Evolutionary conservation across 1,140 invertebrate genomes (phyloP).

Genomic region (Oscheius sp.): DNA sequence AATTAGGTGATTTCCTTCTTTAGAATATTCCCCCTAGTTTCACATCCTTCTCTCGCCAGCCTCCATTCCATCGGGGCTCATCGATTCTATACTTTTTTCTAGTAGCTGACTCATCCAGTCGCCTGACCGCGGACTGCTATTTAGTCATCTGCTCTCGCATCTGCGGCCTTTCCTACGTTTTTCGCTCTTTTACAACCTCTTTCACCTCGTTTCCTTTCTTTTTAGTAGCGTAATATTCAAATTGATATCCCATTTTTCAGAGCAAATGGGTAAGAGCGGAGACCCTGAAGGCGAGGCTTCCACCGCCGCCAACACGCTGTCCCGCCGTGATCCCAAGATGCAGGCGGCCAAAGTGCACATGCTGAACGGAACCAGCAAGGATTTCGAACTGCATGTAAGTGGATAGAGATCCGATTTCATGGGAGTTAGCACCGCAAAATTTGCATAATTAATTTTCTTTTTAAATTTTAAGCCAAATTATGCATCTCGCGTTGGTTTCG

Average conservation of each 20-base stretch:
- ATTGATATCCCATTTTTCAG: not conserved
- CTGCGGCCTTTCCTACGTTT: no score
- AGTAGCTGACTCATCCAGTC: no score
- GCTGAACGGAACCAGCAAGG: slow-evolving; percentile 41
- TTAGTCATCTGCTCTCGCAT: no score
- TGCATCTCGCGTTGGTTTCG: not conserved
- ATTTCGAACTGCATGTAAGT: slow-evolving; percentile 47
- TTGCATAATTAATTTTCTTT: not conserved
- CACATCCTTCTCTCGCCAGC: no score
- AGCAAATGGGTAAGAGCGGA: slow-evolving; percentile 33
- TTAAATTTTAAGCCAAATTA: not conserved
- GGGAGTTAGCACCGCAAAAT: not conserved
- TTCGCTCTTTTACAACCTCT: no score
- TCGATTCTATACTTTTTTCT: no score
- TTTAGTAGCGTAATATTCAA: slow-evolving; percentile 2
- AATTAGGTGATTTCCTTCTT: no score
- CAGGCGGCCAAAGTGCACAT: slow-evolving; percentile 43
- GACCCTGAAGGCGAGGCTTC: slow-evolving; percentile 12
- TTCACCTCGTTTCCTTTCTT: not conserved
- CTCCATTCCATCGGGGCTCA: no score
- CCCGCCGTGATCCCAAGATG: slow-evolving; percentile 17
- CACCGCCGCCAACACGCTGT: not conserved
- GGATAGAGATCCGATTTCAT: slow-evolving; percentile 5
- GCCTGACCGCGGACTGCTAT: no score
- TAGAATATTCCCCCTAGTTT: no score